Evolutionary conservation across 2,113 vertebrate species (phyloP).

Genomic region (Nanger granti): DNA sequence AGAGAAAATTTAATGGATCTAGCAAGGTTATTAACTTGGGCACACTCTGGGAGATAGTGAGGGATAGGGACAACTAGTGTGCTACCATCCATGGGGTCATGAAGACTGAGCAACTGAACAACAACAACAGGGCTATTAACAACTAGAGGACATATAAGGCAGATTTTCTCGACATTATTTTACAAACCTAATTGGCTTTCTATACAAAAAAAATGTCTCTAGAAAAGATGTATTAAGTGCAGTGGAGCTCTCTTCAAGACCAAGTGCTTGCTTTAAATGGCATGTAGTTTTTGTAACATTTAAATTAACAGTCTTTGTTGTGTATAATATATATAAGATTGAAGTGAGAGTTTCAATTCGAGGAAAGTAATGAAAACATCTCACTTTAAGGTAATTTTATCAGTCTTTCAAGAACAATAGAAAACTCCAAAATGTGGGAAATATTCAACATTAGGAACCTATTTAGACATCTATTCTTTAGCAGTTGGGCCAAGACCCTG

Average conservation of each 20-base stretch:
- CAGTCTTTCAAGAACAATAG: background rate
- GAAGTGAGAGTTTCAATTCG: background rate
- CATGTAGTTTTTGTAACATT: conserved; percentile 54
- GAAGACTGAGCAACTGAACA: background rate
- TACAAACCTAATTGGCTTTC: conserved; percentile 50
- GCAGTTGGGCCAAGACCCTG: background rate
- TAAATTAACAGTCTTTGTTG: conserved; percentile 35
- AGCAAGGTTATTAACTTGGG: conserved; percentile 36
- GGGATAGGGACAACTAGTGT: background rate
- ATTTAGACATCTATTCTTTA: background rate
- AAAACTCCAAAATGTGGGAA: background rate
- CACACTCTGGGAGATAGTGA: background rate
- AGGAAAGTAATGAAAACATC: conserved; percentile 16
- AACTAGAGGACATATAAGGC: conserved; percentile 26
- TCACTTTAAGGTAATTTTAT: background rate
- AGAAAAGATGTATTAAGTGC: conserved; percentile 56
- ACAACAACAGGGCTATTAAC: conserved; percentile 30
- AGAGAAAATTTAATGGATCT: conserved; percentile 24
- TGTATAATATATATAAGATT: background rate
- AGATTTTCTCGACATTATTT: conserved; percentile 52
- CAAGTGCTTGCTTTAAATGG: conserved; percentile 48
- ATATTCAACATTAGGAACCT: background rate
- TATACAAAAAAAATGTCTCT: conserved; percentile 61
- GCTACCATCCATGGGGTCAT: background rate
- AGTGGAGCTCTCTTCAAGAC: conserved; percentile 43